These are phyloP conservation scores for Rhopalosiphum padi DNA, from an alignment of 1,140 invertebrate genomes.

Conservation along the genomic window DNA sequence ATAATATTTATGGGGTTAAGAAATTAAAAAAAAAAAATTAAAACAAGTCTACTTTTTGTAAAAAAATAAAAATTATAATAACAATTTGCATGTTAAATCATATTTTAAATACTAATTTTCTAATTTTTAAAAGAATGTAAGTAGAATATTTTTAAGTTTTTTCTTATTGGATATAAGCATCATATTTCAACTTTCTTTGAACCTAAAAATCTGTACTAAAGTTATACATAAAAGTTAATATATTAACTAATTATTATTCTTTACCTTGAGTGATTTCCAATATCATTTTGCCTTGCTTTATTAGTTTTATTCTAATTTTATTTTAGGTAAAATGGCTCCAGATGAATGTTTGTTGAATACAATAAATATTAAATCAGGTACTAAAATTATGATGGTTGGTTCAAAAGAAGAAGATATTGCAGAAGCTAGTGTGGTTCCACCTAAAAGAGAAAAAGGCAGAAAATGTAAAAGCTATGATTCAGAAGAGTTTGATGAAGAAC, in stretches of 20 bases:
- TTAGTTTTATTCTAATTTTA: slow-evolving; percentile 48
- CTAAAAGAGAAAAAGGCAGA: slow-evolving; percentile 70
- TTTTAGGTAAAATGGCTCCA: slow-evolving; percentile 79
- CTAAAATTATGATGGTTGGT: slow-evolving; percentile 97
- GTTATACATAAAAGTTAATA: too few species aligned
- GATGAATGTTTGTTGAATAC: slow-evolving; percentile 76
- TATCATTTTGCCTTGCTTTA: background rate
- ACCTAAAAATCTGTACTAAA: too few species aligned
- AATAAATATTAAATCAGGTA: slow-evolving; percentile 83
- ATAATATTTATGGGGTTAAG: too few species aligned
- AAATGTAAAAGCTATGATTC: slow-evolving; percentile 63
- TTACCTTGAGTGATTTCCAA: background rate
- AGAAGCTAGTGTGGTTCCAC: slow-evolving; percentile 78
- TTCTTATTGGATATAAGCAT: too few species aligned
- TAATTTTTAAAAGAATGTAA: too few species aligned
- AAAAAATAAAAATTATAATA: too few species aligned
- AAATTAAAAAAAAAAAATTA: too few species aligned
- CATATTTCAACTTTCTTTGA: too few species aligned
- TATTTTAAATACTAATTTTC: too few species aligned
- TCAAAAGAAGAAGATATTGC: slow-evolving; percentile 91
- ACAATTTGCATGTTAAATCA: too few species aligned
- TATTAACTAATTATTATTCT: background rate
- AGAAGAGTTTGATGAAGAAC: slow-evolving; percentile 87
- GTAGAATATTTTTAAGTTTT: too few species aligned
- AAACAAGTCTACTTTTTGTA: too few species aligned